phyloP scores from a whole-genome alignment of 2,113 vertebrate species.

The Engraulis encrasicolus region DNA sequence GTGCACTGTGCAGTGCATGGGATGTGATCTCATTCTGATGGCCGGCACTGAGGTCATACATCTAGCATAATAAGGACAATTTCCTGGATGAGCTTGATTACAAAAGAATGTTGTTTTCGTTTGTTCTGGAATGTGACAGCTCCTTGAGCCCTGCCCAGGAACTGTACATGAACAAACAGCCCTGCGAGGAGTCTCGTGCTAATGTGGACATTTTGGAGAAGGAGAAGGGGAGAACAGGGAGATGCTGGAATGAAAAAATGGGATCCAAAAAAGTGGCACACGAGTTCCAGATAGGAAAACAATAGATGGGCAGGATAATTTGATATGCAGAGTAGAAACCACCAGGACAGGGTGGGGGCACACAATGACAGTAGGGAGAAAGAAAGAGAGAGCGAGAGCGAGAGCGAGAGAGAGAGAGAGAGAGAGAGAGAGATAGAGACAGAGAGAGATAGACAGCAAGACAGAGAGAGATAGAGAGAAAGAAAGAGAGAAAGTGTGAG shows the following conservation, averaged over 20 bases:
- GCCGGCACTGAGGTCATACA: conserved; percentile 3
- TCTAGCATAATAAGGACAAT: conserved; percentile 15
- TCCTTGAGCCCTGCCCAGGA: neutral
- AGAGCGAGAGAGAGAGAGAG: neutral
- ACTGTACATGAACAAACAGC: neutral
- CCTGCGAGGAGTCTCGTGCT: neutral
- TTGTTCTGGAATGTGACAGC: neutral
- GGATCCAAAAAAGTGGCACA: too few species aligned
- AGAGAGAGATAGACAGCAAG: neutral
- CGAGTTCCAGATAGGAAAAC: too few species aligned
- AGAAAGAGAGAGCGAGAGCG: neutral
- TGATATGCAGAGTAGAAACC: too few species aligned
- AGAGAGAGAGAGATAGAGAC: neutral
- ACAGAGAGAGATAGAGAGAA: neutral
- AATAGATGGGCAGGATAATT: too few species aligned
- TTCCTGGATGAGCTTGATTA: conserved; percentile 19
- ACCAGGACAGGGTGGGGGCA: neutral
- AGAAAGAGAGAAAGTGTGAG: conserved; percentile 15
- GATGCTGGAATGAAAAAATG: too few species aligned
- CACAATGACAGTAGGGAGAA: neutral
- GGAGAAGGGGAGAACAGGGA: too few species aligned
- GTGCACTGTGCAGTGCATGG: neutral
- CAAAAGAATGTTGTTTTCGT: neutral
- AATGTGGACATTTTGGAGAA: neutral
- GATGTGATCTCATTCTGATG: neutral